Evolutionary conservation across 2,797 vertebrate species (phyloP).

Genomic region (Peromyscus aztecus): DNA sequence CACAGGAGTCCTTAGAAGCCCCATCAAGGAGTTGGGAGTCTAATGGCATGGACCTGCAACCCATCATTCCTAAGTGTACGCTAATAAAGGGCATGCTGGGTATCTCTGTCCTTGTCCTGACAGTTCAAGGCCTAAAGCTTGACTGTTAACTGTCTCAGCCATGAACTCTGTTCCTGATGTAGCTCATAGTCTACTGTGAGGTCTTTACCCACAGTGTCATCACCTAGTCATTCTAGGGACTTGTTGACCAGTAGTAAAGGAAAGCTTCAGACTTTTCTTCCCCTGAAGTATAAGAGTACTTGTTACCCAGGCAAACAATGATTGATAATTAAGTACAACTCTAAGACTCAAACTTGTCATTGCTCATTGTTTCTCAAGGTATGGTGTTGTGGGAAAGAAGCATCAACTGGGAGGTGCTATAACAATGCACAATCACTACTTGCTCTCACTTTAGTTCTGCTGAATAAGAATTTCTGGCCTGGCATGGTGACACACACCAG

Average conservation of each 20-base stretch:
- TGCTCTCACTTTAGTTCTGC: not conserved
- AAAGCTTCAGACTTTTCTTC: constrained; percentile 15
- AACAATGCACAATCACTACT: not conserved
- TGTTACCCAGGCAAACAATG: constrained; percentile 27
- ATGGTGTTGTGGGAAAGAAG: not conserved
- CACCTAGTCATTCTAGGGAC: not conserved
- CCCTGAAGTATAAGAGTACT: constrained; percentile 27
- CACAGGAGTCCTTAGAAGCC: not conserved
- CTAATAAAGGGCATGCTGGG: not conserved
- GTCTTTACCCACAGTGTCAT: constrained; percentile 1
- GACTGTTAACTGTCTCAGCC: constrained; percentile 1
- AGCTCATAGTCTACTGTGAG: constrained; percentile 17
- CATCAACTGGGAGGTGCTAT: not conserved
- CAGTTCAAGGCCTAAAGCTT: not conserved
- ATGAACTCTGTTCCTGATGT: constrained; percentile 44
- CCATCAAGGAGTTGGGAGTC: not conserved
- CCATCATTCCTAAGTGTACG: not conserved
- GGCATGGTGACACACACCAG: not conserved
- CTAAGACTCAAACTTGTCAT: constrained; percentile 32
- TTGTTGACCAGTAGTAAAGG: constrained; percentile 30
- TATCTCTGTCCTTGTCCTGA: constrained; percentile 13
- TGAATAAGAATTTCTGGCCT: constrained; percentile 38
- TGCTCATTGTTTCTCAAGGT: constrained; percentile 22
- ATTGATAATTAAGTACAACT: constrained; percentile 54
- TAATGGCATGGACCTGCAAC: not conserved